These are phyloP conservation scores for Drosophila niveifrons DNA, from an alignment of 2,888 invertebrate species.

Conservation along the genomic window DNA sequence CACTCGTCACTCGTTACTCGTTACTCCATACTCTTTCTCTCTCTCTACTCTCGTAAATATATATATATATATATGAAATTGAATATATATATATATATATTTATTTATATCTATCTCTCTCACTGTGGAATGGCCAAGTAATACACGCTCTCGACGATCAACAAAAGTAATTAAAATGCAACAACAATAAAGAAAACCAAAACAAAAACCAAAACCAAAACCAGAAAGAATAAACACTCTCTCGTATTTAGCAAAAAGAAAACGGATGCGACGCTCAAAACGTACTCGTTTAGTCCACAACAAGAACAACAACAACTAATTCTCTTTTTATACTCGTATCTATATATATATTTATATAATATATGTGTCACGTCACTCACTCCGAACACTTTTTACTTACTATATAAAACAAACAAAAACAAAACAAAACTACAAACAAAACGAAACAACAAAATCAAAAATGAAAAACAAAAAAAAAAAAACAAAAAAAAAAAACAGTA, in stretches of 20 bases:
- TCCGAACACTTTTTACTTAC: constrained; percentile 38
- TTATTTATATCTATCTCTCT: constrained; percentile 14
- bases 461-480: constrained; percentile 8
- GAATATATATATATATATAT: too few species aligned
- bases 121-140: constrained; percentile 56
- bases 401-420: constrained; percentile 15
- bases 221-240: constrained; percentile 8
- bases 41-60: not conserved
- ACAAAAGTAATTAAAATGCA: not conserved
- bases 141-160: constrained; percentile 46
- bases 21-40: constrained; percentile 26
- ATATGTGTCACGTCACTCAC: constrained; percentile 37
- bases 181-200: constrained; percentile 7
- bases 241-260: constrained; percentile 12
- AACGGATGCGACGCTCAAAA: constrained; percentile 44
- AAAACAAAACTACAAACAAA: constrained; percentile 16
- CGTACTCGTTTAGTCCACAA: constrained; percentile 53
- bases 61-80: too few species aligned
- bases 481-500: constrained; percentile 9
- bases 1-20: constrained; percentile 39
- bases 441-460: constrained; percentile 5
- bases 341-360: not conserved
- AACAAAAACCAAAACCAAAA: constrained; percentile 19
- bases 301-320: constrained; percentile 35
- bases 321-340: constrained; percentile 26